These are phyloP conservation scores for Salmo trutta DNA, from an alignment of 2,797 vertebrate species.

Conservation along the genomic window DNA sequence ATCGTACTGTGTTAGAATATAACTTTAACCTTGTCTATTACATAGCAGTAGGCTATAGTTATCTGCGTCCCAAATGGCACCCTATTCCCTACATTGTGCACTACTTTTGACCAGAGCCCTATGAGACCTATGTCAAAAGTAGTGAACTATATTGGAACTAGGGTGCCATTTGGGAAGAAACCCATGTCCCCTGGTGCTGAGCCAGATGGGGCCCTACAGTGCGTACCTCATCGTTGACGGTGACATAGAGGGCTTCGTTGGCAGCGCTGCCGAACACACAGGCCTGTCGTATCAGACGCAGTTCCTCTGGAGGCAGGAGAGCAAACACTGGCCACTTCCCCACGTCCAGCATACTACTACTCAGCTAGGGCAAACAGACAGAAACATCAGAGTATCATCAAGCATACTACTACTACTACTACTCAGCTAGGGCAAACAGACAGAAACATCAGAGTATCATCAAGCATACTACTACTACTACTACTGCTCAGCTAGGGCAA, in stretches of 20 bases:
- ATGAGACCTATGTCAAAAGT: too few species aligned
- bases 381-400: conserved; percentile 70
- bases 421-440: not conserved
- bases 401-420: conserved; percentile 81
- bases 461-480: conserved; percentile 85
- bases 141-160: too few species aligned
- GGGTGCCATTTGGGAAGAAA: too few species aligned
- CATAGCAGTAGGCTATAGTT: too few species aligned
- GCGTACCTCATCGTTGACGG: conserved; percentile 92
- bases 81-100: too few species aligned
- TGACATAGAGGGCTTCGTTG: conserved; percentile 94
- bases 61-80: too few species aligned
- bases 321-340: conserved; percentile 99
- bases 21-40: too few species aligned
- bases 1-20: not conserved
- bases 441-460: conserved; percentile 50
- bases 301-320: conserved; percentile 90
- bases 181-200: not conserved
- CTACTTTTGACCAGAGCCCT: too few species aligned
- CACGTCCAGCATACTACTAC: conserved; percentile 93
- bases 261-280: conserved; percentile 96
- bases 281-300: conserved; percentile 90
- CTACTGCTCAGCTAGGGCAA: conserved; percentile 18
- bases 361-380: conserved; percentile 42
- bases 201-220: not conserved